Evolutionary conservation across 2,888 invertebrate species (phyloP), one percentile per base, ranked within the genome.

Genomic region (Andrena trimmerana): DNA sequence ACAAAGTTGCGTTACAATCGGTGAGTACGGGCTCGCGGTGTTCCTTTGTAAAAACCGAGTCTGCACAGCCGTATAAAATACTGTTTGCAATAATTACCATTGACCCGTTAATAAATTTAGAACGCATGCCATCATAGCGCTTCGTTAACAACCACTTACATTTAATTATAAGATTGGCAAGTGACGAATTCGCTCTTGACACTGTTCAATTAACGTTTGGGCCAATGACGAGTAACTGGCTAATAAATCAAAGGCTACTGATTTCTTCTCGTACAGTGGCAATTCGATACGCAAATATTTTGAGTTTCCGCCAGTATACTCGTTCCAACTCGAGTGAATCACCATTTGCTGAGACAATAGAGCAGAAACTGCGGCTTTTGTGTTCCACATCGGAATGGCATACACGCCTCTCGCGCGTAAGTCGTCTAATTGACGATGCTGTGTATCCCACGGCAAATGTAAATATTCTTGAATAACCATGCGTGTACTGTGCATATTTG

Each of bases 381-480:
- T 36, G 5, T 52, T 31, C 2, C 4, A 33, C 13, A 72, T 81
- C 42, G 5, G 69, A 66, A 81, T 81, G 65, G 52, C 81, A 60
- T 60, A 13, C 81, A 81, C 81, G 74, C 33, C 33, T 33, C 13
- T 20, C 10, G 3, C 31, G 7, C 24, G 81, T 48, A 65, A 81
- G 66, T 70, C 66, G 8, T 66, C 4, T 60, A 73, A 74, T 42
- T 60, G 59, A 29, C 31, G 59, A 73, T 80, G 73, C 73, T 3
- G 42, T 4, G 65, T 69, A 20, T 24, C 27, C 33, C 33, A n/a
- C 65, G 42, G 48, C 10, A 36, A 71, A 83, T 77, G 33, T 27
- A 69, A 83, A 78, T 78, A 72, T 59, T 54, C n/a, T 27, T 20
- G 48, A 27, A 83, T 67, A 84, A 63, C 84, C 60, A 65, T 7